Conservation (phyloP, 2,113 vertebrate species). For the Gobiocypris rarus region DNA sequence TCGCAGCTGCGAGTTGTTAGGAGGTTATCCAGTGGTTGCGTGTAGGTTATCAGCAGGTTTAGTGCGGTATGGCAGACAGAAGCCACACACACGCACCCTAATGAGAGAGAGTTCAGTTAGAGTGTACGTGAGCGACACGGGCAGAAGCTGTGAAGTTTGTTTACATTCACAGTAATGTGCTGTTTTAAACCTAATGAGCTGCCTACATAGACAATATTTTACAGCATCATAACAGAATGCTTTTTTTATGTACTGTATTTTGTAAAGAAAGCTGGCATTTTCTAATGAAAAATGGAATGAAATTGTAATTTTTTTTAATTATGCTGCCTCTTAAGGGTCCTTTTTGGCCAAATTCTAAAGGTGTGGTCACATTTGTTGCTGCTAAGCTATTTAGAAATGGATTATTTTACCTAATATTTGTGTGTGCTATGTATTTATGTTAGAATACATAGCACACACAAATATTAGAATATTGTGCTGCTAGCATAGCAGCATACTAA, state of each 20-base stretch:
- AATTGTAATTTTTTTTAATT: neutral
- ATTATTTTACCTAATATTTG: neutral
- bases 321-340: neutral
- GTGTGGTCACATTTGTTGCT: no score
- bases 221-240: neutral
- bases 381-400: no score
- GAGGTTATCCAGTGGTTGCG: slow-evolving; percentile 7
- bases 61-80: slow-evolving; percentile 32
- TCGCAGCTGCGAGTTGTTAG: slow-evolving; percentile 38
- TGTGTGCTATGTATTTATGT: neutral
- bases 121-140: neutral
- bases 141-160: slow-evolving; percentile 22
- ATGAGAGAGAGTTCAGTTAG: slow-evolving; percentile 13
- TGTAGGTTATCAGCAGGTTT: slow-evolving; percentile 47
- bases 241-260: neutral
- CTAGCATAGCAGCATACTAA: neutral
- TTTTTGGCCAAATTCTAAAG: neutral
- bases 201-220: neutral
- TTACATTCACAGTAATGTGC: neutral
- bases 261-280: neutral
- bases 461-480: neutral
- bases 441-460: no score
- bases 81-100: slow-evolving; percentile 23
- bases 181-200: slow-evolving; percentile 10
- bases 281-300: neutral